Evolutionary conservation across 2,888 invertebrate genomes (phyloP).

Genomic region (Tiliacea citrago): DNA sequence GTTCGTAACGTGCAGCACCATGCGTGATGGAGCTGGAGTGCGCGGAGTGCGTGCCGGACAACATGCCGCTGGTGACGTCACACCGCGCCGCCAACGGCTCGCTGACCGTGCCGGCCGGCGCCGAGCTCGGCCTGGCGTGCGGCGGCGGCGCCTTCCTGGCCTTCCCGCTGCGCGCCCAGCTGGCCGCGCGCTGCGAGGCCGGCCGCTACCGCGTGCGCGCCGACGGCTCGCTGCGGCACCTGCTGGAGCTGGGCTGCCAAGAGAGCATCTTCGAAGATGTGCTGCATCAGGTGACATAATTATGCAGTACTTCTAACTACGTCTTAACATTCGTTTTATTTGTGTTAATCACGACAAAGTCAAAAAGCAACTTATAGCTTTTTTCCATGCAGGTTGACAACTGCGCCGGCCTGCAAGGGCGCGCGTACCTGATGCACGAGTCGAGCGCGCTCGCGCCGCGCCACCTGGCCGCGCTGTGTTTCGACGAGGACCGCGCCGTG

Average conservation of each 20-base stretch:
- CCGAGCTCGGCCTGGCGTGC: constrained; percentile 79
- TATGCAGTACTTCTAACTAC: background rate
- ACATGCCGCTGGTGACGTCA: constrained; percentile 85
- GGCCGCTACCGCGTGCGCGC: constrained; percentile 77
- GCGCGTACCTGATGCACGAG: constrained; percentile 79
- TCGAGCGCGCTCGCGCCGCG: constrained; percentile 60
- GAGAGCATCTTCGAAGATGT: constrained; percentile 86
- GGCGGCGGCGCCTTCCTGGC: constrained; percentile 79
- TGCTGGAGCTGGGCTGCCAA: constrained; percentile 87
- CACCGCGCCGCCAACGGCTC: constrained; percentile 74
- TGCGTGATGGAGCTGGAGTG: constrained; percentile 85
- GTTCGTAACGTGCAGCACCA: constrained; percentile 62
- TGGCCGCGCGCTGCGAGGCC: constrained; percentile 77
- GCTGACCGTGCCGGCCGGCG: constrained; percentile 74
- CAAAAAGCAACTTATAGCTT: background rate
- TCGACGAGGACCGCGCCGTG: constrained; percentile 80
- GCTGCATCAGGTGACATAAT: constrained; percentile 78
- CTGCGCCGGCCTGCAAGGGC: constrained; percentile 82
- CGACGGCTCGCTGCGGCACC: constrained; percentile 73
- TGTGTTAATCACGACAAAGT: background rate
- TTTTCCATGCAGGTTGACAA: constrained; percentile 74
- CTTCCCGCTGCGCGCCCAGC: constrained; percentile 75
- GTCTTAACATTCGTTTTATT: constrained; percentile 1
- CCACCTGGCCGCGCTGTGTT: constrained; percentile 84
- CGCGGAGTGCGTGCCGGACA: constrained; percentile 85